Conservation (phyloP, 2,888 invertebrate species). For the Aplocera efformata region DNA sequence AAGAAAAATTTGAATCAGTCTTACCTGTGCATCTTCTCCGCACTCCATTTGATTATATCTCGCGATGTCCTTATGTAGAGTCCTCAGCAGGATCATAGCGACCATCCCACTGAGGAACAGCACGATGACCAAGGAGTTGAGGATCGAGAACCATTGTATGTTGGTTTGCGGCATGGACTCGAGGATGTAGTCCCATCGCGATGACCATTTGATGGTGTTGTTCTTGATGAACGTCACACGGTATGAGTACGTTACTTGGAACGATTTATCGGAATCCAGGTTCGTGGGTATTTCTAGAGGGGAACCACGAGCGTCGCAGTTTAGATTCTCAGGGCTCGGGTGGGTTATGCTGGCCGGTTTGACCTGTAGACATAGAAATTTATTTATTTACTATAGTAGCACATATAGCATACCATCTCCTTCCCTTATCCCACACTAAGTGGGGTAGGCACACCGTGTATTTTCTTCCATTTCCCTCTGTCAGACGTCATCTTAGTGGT, state of each 20-base stretch:
- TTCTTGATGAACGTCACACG: slow-evolving; percentile 89
- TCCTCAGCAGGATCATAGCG: slow-evolving; percentile 98
- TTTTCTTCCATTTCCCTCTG: too few species aligned
- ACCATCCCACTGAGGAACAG: slow-evolving; percentile 99
- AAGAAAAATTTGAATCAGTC: too few species aligned
- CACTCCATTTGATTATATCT: slow-evolving; percentile 97
- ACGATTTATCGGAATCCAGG: slow-evolving; percentile 66
- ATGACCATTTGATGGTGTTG: slow-evolving; percentile 97
- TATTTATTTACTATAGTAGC: too few species aligned
- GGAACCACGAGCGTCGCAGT: slow-evolving; percentile 71
- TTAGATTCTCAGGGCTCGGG: slow-evolving; percentile 58
- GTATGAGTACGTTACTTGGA: slow-evolving; percentile 92
- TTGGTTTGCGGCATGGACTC: slow-evolving; percentile 99
- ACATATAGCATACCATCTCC: too few species aligned
- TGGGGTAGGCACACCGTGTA: too few species aligned
- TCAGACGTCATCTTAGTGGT: too few species aligned
- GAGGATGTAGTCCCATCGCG: slow-evolving; percentile 99
- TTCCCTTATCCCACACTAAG: too few species aligned
- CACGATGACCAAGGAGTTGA: slow-evolving; percentile 98
- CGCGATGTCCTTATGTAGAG: slow-evolving; percentile 98
- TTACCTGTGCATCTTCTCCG: slow-evolving; percentile 95
- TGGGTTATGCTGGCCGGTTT: slow-evolving; percentile 82
- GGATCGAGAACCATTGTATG: slow-evolving; percentile 99
- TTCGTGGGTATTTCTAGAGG: slow-evolving; percentile 86
- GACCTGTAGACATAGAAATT: slow-evolving; percentile 42